Evolutionary conservation across 2,113 vertebrate genomes (phyloP), one percentile per base, ranked within the genome.

Genomic region (Calypte anna): DNA sequence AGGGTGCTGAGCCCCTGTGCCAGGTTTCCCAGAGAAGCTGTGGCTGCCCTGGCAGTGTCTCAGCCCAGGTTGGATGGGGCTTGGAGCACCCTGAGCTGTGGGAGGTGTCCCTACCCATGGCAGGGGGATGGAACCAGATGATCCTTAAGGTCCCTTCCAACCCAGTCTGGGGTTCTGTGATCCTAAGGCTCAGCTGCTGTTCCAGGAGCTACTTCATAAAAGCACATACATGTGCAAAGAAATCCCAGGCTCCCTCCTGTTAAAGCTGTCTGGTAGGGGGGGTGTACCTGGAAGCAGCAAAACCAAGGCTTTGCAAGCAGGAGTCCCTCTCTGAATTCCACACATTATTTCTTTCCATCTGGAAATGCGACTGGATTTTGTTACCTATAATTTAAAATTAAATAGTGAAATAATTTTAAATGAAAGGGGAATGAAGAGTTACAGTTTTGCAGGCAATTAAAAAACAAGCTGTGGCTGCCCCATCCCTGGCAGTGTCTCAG

Each of bases 401-500:
- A 66, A 43, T 38, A 14, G 11, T 48, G 19, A 6, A 72, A 28
- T 21, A 7, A 10, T 46, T 68, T 81, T 17, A 61, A 84, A 46
- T 59, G 11, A 38, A 43, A 77, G 53, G 14, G 7, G 59, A 72
- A 76, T 9, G n/a, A 63, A 92, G 55, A 61, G 2, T 50, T 36
- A 5, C 0, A 2, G 33, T 22, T 58, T 38, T 63, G 8, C 36
- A 36, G 36, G 57, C 2, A 9, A 48, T 18, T 51, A 7, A 58
- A 43, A 64, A 48, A 74, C 38, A 38, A 38, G 36, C 36, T 38
- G 36, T 38, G 36, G 36, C 36, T 38, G 36, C 10, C 36, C 36
- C 36, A 38, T 38, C 36, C 36, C 36, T 38, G 36, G 36, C 36
- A 38, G 36, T 38, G 36, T 38, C 36, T 38, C 36, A 38, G 36